Evolutionary conservation across 2,113 vertebrate genomes (phyloP), one percentile per base, ranked within the genome.

Genomic region (Aix galericulata): DNA sequence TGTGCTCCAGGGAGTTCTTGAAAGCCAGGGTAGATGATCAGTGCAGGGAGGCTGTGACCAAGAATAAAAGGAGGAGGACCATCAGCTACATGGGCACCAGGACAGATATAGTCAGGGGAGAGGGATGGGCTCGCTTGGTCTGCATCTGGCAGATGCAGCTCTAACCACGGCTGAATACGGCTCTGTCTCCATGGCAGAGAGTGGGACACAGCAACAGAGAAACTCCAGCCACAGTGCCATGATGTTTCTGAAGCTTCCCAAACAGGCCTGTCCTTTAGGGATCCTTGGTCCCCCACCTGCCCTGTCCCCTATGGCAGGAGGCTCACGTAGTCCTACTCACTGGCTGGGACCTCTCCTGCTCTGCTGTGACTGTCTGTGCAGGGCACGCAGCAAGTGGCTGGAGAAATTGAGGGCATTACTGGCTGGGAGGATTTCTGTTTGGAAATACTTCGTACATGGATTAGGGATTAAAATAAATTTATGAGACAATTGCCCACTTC

Each of bases 1-100:
- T 3, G 53, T 31, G 11, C 53, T 64, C n/a, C 25, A 34, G 42
- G 36, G 53, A 8, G 53, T 32, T 52, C 59, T 20, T 26, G 27
- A 10, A 42, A 42, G 4, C 3, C 17, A 2, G 2, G 4, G 5
- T 17, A 63, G 32, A 8, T 77, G 69, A 34, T 52, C 38, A 22
- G 50, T 5, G 40, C 17, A 46, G 29, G 42, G 50, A 36, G 16
- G 21, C 22, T 62, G 62, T 7, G 31, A 8, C 4, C 18, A 31
- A 31, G 72, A 2, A 68, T 29, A 12, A 86, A 56, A 77, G 13
- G 59, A 53, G 64, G 73, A 69, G 59, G 7, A 82, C 25, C 21
- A 50, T 50, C n/a, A 72, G 9, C 20, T 38, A 13, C 0, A 0
- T 8, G 0, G 5, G 83, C 59, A 42, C 1, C 36, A 48, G 63